phyloP scores from a whole-genome alignment of 2,797 vertebrate species.

The Enoplosus armatus region DNA sequence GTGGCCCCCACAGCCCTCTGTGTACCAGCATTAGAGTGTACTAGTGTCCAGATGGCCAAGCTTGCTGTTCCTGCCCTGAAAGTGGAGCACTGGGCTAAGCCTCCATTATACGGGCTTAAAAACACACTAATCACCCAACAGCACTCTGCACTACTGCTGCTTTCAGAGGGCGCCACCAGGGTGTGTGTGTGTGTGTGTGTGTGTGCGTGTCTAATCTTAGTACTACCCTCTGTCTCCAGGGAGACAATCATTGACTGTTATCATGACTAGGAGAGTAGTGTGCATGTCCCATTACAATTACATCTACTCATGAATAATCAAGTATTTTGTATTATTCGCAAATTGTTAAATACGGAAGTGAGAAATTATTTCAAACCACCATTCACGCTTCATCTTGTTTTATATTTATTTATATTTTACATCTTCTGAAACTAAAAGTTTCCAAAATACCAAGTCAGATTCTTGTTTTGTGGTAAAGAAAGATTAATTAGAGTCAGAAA shows the following conservation, averaged over 20 bases:
- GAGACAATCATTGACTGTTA: conserved; percentile 8
- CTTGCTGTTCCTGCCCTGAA: conserved; percentile 66
- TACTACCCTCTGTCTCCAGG: not conserved
- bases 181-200: conserved; percentile 20
- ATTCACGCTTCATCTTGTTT: not conserved
- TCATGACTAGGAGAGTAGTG: not conserved
- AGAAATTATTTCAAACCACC: not conserved
- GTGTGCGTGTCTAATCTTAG: conserved; percentile 48
- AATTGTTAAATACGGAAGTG: not conserved
- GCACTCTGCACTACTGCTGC: conserved; percentile 55
- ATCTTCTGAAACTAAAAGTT: not conserved
- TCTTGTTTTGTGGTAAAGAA: not conserved
- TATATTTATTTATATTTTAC: not conserved
- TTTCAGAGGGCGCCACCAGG: conserved; percentile 45
- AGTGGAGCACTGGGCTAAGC: conserved; percentile 82
- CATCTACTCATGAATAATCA: not conserved
- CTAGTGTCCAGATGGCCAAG: conserved; percentile 71
- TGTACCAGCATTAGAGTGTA: conserved; percentile 20
- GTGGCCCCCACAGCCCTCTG: conserved; percentile 11
- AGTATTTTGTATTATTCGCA: not conserved
- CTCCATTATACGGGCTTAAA: conserved; percentile 77
- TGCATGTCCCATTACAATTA: not conserved
- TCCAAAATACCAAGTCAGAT: not conserved
- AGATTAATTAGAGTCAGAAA: not conserved
- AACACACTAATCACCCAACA: conserved; percentile 74